Percentiles rank a stretch among this genome's conserved stretches.
These are phyloP conservation scores for Psilopsiagon aurifrons DNA, from an alignment of 2,113 vertebrate genomes.

Conservation along the genomic window DNA sequence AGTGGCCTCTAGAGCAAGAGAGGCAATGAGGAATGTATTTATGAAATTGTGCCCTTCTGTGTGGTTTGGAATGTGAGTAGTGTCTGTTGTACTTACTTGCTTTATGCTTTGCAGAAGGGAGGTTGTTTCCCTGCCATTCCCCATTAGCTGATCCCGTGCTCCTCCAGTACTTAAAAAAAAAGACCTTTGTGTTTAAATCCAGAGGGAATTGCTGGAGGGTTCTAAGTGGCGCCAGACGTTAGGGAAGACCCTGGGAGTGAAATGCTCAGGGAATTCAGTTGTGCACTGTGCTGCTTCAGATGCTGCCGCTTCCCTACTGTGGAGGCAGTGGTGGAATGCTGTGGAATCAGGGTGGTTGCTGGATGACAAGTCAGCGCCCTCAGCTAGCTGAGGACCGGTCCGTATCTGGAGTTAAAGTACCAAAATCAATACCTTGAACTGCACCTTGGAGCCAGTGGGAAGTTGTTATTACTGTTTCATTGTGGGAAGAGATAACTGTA, in stretches of 20 bases:
- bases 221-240: neutral
- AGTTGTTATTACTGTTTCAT: neutral
- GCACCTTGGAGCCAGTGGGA: neutral
- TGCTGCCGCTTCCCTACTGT: neutral
- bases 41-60: neutral
- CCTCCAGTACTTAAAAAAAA: neutral
- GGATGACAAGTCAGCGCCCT: neutral
- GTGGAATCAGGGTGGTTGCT: accelerated
- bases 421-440: neutral
- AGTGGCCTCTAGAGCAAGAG: neutral
- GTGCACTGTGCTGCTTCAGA: accelerated
- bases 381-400: neutral
- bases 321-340: accelerated
- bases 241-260: neutral
- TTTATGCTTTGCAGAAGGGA: neutral
- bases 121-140: neutral
- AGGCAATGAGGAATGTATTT: neutral
- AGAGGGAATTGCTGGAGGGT: neutral
- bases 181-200: neutral
- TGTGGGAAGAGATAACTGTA: neutral
- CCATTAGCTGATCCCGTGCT: neutral
- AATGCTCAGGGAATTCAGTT: accelerated
- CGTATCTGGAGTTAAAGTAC: neutral
- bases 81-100: neutral
- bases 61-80: neutral